Base-by-base conservation (phyloP, 2,113 vertebrate species). In the Nycticryphes semicollaris region DNA sequence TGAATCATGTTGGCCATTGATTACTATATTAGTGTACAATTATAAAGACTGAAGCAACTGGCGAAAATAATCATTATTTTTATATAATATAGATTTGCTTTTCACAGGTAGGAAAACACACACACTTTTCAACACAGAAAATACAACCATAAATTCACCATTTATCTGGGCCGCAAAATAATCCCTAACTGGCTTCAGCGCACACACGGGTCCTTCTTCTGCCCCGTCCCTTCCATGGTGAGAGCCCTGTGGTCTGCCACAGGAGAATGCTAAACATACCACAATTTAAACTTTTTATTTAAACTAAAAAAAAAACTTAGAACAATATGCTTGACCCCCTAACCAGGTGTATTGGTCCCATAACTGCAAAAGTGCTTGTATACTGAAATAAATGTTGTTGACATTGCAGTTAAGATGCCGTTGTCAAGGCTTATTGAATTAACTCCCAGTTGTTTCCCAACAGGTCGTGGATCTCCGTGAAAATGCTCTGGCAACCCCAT, bases 391-490 rank as follows among this genome's bases (percentile, higher is more conserved):
- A 79, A 47, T 30, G 48, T 24, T 83, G 4, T 39, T 70, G 30
- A 74, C 30, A 21, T 3, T 86, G 67, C 28, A 60, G 12, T 54
- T 80, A 69, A 53, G 25, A 86, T 47, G 84, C 64, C 27, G 10
- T 9, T 67, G 45, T 85, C 59, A 67, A 79, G 7, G 20, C 18
- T 80, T 59, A 78, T 18, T 39, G 75, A 94, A 86, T 69, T 77
- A 41, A 89, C 86, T 81, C 57, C 73, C 33, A 62, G 51, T 68
- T 92, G 50, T 85, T 92, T 90, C 69, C 67, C 63, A 76, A 30
- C 25, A 99, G 99, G 96, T 98, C 1, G 81, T 99, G 62, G 98
- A 99, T 93, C 97, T 99, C 95, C 98, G 98, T 93, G 97, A 93
- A 96, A 99, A 99, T 75, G 89, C 96, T 56, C 80, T 99, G 97